Evolutionary conservation across 2,888 invertebrate genomes (phyloP), one percentile per base, ranked within the genome.

Genomic region (Melanophora roralis): DNA sequence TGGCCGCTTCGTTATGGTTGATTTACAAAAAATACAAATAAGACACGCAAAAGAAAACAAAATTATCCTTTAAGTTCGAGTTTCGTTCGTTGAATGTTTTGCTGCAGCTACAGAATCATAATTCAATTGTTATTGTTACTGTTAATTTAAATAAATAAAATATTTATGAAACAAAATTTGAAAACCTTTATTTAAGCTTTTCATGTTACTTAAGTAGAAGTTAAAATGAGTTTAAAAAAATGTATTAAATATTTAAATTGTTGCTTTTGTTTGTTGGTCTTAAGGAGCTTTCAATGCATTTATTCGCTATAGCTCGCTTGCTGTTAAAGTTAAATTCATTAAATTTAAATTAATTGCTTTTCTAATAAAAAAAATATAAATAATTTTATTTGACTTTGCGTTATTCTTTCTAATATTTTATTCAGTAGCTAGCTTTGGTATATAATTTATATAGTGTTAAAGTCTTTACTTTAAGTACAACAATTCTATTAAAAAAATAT

Each of bases 211-310:
- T n/a, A n/a, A n/a, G n/a, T n/a, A n/a, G n/a, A n/a, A n/a, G n/a
- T n/a, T n/a, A n/a, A 3, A 45, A 65, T 45, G 6, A 7, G 7
- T 23, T 49, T 19, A 43, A 43, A 43, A 40, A 40, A 40, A 40
- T n/a, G 14, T 43, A 49, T 51, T 60, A 23, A 45, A 67, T 55
- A 27, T 27, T 5, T 3, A 5, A 5, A 27, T 34, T 59, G 21
- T 69, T 72, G 51, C 60, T 43, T 71, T 65, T 60, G 64, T 55
- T 74, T 69, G 19, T 55, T 73, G 55, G 65, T 19, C 53, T 59
- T 65, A 12, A n/a, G 34, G 34, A 12, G 43, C 65, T 57, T 36
- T 53, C 47, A 34, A 40, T 59, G 45, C 59, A n/a, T 47, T 64
- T 23, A 59, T 23, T 60, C 19, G 40, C 9, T 53, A 59, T 53